Evolutionary conservation across 1,140 invertebrate genomes (phyloP).

Genomic region (Tribolium castaneum): DNA sequence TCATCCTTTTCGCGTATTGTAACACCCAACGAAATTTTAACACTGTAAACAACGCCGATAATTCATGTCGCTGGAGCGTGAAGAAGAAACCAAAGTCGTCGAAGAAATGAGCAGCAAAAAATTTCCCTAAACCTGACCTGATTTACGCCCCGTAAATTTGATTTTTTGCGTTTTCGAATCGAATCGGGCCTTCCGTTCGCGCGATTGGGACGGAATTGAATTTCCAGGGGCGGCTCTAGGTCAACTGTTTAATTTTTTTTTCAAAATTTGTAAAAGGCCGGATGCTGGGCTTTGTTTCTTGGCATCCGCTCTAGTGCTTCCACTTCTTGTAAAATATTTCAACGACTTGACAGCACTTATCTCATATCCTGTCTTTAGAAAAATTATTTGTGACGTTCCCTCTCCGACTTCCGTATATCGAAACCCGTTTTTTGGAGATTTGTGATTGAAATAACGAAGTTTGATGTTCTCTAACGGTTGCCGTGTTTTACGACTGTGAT

Average conservation of each 20-base stretch:
- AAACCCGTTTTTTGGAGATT: not conserved
- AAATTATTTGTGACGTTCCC: not conserved
- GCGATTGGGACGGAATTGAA: constrained; percentile 5
- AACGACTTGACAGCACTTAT: not conserved
- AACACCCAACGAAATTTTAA: constrained; percentile 9
- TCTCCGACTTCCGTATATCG: not conserved
- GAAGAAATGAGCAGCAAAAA: not conserved
- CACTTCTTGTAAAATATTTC: constrained; percentile 1
- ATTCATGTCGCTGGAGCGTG: constrained; percentile 29
- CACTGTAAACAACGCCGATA: constrained; percentile 26
- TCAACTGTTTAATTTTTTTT: not conserved
- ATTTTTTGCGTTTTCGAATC: constrained; percentile 23
- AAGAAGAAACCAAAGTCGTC: constrained; percentile 30
- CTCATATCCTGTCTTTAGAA: constrained; percentile 7
- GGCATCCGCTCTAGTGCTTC: not conserved
- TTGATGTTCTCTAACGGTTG: not conserved
- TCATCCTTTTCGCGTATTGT: not conserved
- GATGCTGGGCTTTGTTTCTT: not conserved
- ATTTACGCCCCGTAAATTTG: constrained; percentile 3
- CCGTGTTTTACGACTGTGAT: not conserved
- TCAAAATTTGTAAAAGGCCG: not conserved
- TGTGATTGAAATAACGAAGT: not conserved
- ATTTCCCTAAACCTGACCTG: not conserved
- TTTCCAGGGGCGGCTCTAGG: not conserved
- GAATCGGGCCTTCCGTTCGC: not conserved